Evolutionary conservation across 1,140 invertebrate genomes (phyloP).

Genomic region (Phenacoccus solenopsis): DNA sequence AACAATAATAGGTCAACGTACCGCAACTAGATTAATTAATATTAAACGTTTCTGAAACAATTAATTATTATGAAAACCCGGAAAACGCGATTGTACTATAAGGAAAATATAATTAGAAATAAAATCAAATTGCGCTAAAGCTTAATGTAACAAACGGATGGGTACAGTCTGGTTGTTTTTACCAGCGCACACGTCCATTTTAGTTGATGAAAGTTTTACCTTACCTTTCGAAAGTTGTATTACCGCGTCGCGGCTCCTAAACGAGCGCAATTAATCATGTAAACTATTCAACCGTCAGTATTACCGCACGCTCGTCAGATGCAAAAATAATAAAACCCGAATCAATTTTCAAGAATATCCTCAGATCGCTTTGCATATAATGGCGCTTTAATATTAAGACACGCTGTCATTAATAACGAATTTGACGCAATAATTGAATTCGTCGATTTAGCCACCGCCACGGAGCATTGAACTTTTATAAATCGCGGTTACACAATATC

Average conservation of each 20-base stretch:
- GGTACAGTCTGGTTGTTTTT: background rate
- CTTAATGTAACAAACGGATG: background rate
- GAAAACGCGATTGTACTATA: background rate
- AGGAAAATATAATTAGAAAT: conserved; percentile 13
- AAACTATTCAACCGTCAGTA: background rate
- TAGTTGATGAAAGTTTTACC: conserved; percentile 9
- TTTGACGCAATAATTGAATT: conserved; percentile 15
- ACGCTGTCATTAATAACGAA: conserved; percentile 12
- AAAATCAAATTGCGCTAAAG: conserved; percentile 14
- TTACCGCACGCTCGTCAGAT: background rate
- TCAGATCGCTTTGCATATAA: background rate
- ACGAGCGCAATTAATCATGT: conserved; percentile 15
- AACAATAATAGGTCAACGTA: conserved; percentile 9
- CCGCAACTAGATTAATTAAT: conserved; percentile 9
- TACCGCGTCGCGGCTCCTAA: background rate
- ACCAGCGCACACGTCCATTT: background rate
- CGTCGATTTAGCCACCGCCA: conserved; percentile 7
- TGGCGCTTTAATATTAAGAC: conserved; percentile 5
- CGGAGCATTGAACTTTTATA: too few species aligned
- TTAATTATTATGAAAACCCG: conserved; percentile 9
- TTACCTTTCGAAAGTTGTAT: background rate
- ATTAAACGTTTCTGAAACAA: conserved; percentile 12
- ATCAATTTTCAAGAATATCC: conserved; percentile 16
- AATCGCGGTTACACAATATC: too few species aligned
- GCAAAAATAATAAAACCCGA: conserved; percentile 13